Conservation (phyloP, 2,888 invertebrate species). For the Octodonta nipae region DNA sequence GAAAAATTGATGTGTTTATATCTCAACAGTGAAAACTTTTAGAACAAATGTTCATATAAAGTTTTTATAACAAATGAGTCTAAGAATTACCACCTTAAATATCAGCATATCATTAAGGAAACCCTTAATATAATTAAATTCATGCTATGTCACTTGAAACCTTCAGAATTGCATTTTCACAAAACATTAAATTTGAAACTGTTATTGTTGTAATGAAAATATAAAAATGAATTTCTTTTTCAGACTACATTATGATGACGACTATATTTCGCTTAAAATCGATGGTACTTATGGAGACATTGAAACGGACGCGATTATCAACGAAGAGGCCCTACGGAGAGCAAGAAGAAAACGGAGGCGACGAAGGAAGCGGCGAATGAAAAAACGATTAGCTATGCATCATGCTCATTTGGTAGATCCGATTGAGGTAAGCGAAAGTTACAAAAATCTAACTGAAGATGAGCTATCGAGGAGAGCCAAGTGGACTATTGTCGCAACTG, state of each 20-base stretch:
- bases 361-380: slow-evolving; percentile 27
- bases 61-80: too few species aligned
- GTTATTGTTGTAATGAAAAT: too few species aligned
- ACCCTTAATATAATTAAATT: too few species aligned
- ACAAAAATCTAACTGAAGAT: slow-evolving; percentile 48
- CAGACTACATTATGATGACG: slow-evolving; percentile 39
- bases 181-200: too few species aligned
- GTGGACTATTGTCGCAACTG: slow-evolving; percentile 84
- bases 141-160: too few species aligned
- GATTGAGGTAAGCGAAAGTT: slow-evolving; percentile 14
- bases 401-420: slow-evolving; percentile 16
- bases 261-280: slow-evolving; percentile 40
- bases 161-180: too few species aligned
- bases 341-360: slow-evolving; percentile 32
- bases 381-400: slow-evolving; percentile 19
- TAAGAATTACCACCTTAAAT: too few species aligned
- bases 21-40: too few species aligned
- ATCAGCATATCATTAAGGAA: too few species aligned
- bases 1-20: too few species aligned
- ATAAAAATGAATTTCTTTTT: too few species aligned
- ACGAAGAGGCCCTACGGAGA: slow-evolving; percentile 24
- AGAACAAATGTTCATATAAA: too few species aligned
- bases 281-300: slow-evolving; percentile 32
- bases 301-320: slow-evolving; percentile 27
- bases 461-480: slow-evolving; percentile 72